Conservation (phyloP, 2,888 invertebrate genomes). For the Siphonodentalium dalli region DNA sequence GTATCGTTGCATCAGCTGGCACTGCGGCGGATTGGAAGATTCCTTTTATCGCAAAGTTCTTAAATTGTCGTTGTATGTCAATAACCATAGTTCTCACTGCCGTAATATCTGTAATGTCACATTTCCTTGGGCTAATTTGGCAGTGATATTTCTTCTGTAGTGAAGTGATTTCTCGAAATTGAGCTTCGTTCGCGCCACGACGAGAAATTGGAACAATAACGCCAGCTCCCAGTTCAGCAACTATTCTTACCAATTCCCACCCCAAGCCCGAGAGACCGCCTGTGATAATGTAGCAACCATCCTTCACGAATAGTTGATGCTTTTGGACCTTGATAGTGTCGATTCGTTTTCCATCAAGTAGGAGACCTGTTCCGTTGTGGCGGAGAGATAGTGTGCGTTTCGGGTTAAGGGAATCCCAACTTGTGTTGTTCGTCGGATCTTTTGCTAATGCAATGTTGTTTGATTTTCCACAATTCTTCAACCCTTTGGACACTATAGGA, state of each 20-base stretch:
- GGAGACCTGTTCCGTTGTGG: too few relatives aligned
- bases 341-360: too few relatives aligned
- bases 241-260: conserved; percentile 37
- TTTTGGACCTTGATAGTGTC: neutral
- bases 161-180: conserved; percentile 20
- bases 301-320: conserved; percentile 23
- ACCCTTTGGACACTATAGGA: too few relatives aligned
- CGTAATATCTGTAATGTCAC: conserved; percentile 33
- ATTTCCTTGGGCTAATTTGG: conserved; percentile 24
- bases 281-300: conserved; percentile 38
- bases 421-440: too few relatives aligned
- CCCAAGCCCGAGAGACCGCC: conserved; percentile 50
- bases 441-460: too few relatives aligned
- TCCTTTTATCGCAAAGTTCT: conserved; percentile 25
- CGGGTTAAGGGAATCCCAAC: too few relatives aligned
- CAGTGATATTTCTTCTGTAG: conserved; percentile 20
- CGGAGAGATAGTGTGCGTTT: too few relatives aligned
- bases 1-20: conserved; percentile 22
- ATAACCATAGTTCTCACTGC: conserved; percentile 27
- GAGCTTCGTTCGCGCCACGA: conserved; percentile 19
- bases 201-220: conserved; percentile 37
- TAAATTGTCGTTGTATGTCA: conserved; percentile 9
- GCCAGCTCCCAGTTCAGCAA: conserved; percentile 37
- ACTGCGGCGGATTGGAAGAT: conserved; percentile 40
- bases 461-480: too few relatives aligned